phyloP scores from a whole-genome alignment of 2,888 invertebrate genomes.

The Pristionchus fissidentatus region DNA sequence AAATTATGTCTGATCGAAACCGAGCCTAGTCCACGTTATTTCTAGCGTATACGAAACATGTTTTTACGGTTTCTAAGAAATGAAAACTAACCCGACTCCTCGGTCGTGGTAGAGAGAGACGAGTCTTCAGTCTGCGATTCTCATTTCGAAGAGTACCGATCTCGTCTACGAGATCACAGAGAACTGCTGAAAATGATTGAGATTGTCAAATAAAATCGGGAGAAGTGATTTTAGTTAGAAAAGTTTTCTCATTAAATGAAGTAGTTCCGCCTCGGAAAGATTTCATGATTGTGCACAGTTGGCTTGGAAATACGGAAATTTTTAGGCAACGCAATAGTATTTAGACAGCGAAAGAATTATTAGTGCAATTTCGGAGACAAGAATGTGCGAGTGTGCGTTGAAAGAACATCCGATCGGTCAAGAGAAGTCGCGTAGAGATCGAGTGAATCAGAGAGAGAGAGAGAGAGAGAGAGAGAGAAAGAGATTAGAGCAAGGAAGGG shows the following conservation, averaged over 20 bases:
- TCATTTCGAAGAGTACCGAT: constrained; percentile 71
- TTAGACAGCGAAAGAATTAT: too few relatives aligned
- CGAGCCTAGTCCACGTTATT: not conserved
- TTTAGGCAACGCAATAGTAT: not conserved
- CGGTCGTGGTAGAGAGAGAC: constrained; percentile 57
- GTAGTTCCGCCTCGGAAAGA: too few relatives aligned
- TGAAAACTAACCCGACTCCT: constrained; percentile 1
- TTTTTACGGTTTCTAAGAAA: not conserved
- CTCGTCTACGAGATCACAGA: constrained; percentile 73
- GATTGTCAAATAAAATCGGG: not conserved
- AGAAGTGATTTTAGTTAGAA: too few relatives aligned
- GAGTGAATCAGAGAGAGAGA: not conserved
- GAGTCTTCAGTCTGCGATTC: constrained; percentile 68
- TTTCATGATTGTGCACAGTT: too few relatives aligned
- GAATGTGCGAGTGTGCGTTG: too few relatives aligned
- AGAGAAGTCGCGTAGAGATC: too few relatives aligned
- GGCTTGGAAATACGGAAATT: too few relatives aligned
- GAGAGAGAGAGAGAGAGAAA: not conserved
- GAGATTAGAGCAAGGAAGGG: not conserved
- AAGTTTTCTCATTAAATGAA: too few relatives aligned
- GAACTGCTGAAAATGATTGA: constrained; percentile 51
- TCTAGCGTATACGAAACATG: not conserved
- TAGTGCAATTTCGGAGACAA: too few relatives aligned
- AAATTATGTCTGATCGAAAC: not conserved
- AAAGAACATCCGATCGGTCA: too few relatives aligned